Evolutionary conservation across 2,888 invertebrate species (phyloP).

Genomic region (Sarcophaga subvicina): DNA sequence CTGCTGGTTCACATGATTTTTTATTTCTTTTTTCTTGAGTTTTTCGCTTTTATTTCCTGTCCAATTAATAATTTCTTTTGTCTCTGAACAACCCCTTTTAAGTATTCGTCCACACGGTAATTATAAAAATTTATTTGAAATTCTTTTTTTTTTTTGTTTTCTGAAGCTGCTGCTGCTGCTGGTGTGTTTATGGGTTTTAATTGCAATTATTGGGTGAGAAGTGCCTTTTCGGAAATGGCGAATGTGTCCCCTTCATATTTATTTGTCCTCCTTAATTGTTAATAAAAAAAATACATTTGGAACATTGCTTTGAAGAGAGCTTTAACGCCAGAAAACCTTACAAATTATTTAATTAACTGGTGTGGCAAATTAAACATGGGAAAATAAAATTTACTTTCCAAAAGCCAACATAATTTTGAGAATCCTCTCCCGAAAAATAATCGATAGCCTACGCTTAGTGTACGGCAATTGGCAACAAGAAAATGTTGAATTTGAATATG

Average conservation of each 20-base stretch:
- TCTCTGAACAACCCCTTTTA: slow-evolving; percentile 10
- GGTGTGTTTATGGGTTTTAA: not conserved
- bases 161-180: not conserved
- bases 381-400: too few species aligned
- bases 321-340: too few species aligned
- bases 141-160: not conserved
- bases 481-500: not conserved
- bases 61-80: slow-evolving; percentile 58
- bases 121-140: slow-evolving; percentile 65
- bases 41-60: slow-evolving; percentile 52
- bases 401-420: too few species aligned
- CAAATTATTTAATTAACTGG: too few species aligned
- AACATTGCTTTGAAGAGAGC: too few species aligned
- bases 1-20: slow-evolving; percentile 56
- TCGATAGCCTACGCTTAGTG: not conserved
- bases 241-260: not conserved
- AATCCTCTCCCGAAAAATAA: too few species aligned
- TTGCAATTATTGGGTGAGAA: not conserved
- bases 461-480: not conserved
- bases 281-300: too few species aligned
- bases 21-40: slow-evolving; percentile 7
- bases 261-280: too few species aligned
- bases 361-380: too few species aligned
- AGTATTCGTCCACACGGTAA: slow-evolving; percentile 41
- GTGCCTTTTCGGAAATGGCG: not conserved